These are phyloP conservation scores for Galerucella pusilla DNA, from an alignment of 2,888 invertebrate genomes.

Conservation along the genomic window DNA sequence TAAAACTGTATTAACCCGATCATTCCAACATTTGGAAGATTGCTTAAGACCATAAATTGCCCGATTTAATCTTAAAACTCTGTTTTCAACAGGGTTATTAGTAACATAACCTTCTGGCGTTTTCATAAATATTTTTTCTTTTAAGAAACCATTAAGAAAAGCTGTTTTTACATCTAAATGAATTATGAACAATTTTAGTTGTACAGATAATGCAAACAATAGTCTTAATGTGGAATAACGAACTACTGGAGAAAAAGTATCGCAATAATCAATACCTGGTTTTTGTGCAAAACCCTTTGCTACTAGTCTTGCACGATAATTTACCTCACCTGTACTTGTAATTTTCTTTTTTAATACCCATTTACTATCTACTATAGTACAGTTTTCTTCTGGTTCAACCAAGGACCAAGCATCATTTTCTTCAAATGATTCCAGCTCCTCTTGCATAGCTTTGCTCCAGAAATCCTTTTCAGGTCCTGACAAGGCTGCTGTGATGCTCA, in stretches of 20 bases:
- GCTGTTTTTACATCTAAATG: slow-evolving; percentile 52
- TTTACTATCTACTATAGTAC: slow-evolving; percentile 43
- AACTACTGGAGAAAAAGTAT: slow-evolving; percentile 50
- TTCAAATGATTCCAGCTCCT: slow-evolving; percentile 50
- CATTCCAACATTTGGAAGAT: too few species aligned
- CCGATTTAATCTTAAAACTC: too few species aligned
- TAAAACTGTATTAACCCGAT: too few species aligned
- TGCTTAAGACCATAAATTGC: too few species aligned
- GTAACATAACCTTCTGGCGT: slow-evolving; percentile 43
- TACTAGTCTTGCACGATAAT: slow-evolving; percentile 41
- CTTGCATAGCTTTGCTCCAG: slow-evolving; percentile 50
- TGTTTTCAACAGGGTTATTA: slow-evolving; percentile 17
- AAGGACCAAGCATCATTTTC: slow-evolving; percentile 53
- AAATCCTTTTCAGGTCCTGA: slow-evolving; percentile 45
- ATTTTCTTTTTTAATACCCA: slow-evolving; percentile 53
- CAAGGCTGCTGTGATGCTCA: slow-evolving; percentile 47
- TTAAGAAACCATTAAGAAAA: slow-evolving; percentile 49
- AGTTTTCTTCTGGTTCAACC: slow-evolving; percentile 41
- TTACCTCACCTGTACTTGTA: slow-evolving; percentile 41
- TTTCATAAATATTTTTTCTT: slow-evolving; percentile 48
- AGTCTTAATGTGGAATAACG: slow-evolving; percentile 46
- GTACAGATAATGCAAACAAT: slow-evolving; percentile 44
- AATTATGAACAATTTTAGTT: slow-evolving; percentile 36
- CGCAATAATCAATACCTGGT: slow-evolving; percentile 43
- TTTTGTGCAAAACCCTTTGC: slow-evolving; percentile 42